A percentile compares a stretch with the other conserved stretches of the same genome.
phyloP scores from a whole-genome alignment of 2,113 vertebrate genomes.

The Etia nguti region DNA sequence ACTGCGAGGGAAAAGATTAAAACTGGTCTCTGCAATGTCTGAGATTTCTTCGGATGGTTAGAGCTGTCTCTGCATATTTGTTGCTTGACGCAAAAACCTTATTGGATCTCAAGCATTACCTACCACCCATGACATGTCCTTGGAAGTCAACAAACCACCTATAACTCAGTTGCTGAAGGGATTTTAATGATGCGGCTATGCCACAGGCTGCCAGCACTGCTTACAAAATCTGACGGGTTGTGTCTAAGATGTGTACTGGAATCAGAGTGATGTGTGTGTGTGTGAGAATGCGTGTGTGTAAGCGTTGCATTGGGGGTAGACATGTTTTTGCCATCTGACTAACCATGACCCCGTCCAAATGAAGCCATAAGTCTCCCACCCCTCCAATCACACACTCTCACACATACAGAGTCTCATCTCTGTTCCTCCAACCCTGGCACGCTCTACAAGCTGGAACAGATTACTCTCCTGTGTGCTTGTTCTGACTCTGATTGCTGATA shows the following conservation, averaged over 20 bases:
- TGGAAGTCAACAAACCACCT: constrained; percentile 65
- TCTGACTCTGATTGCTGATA: constrained; percentile 72
- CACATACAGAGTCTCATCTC: constrained; percentile 32
- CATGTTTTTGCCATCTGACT: constrained; percentile 48
- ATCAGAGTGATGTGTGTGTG: neutral
- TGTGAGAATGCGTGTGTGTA: neutral
- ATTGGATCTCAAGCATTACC: constrained; percentile 51
- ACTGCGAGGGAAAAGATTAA: neutral
- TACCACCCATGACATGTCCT: constrained; percentile 56
- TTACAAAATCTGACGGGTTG: constrained; percentile 33
- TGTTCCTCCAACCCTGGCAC: constrained; percentile 50
- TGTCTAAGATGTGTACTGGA: constrained; percentile 43
- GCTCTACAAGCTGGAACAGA: constrained; percentile 74
- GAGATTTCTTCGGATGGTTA: constrained; percentile 33
- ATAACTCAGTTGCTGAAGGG: constrained; percentile 62
- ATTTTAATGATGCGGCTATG: constrained; percentile 56
- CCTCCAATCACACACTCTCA: neutral
- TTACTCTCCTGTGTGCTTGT: constrained; percentile 71
- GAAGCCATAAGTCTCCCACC: constrained; percentile 33
- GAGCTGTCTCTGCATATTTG: constrained; percentile 60
- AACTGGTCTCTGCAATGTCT: constrained; percentile 1
- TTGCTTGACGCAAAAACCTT: constrained; percentile 43
- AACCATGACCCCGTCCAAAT: constrained; percentile 65
- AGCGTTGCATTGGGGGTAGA: neutral
- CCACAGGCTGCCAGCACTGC: constrained; percentile 48